Conservation (phyloP, 2,797 vertebrate genomes). For the Scyliorhinus canicula region DNA sequence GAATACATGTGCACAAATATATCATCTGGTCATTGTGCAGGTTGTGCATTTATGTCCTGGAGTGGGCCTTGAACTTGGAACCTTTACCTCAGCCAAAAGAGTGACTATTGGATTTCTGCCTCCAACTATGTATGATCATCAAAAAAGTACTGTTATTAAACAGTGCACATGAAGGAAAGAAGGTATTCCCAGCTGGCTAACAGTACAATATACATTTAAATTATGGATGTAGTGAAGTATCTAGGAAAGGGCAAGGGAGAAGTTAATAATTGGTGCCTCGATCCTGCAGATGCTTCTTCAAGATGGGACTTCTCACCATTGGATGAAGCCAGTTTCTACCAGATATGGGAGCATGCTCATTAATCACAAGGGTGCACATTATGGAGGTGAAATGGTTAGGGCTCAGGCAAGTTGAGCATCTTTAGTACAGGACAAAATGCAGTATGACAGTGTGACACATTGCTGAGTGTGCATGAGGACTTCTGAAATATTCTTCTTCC, state of each 20-base stretch:
- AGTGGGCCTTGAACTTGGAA: background rate
- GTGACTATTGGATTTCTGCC: background rate
- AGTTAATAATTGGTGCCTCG: background rate
- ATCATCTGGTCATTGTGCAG: background rate
- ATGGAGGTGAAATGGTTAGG: background rate
- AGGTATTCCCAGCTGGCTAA: background rate
- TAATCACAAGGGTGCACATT: background rate
- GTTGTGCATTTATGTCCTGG: background rate
- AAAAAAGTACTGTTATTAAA: background rate
- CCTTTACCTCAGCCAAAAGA: background rate
- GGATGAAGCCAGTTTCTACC: background rate
- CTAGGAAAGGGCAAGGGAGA: background rate
- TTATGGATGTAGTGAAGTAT: background rate
- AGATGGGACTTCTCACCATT: background rate
- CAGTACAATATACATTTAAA: background rate
- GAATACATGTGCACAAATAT: background rate
- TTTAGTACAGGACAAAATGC: background rate
- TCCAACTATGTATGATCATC: background rate
- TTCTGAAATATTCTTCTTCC: no score
- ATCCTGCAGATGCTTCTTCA: background rate
- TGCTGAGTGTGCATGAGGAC: background rate
- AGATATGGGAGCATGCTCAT: background rate
- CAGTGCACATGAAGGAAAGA: background rate
- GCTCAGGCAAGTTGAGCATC: background rate
- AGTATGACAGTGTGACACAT: background rate